Evolutionary conservation across 2,888 invertebrate species (phyloP), one percentile per base, ranked within the genome.

Genomic region (Euclidia mi): DNA sequence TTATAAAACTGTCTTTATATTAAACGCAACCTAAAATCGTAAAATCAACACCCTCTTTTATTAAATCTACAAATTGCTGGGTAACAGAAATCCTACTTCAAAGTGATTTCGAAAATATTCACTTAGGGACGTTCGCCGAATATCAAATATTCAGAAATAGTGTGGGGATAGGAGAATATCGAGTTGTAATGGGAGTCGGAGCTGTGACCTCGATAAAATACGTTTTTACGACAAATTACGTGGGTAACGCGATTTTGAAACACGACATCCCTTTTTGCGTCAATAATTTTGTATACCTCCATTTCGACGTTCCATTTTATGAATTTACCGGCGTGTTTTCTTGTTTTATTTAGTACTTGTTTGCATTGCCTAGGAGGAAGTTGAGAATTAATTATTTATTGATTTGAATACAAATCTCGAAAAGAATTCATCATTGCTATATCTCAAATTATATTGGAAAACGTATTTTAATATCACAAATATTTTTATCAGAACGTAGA

Each of bases 201-300:
- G 67, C 65, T 64, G 60, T 57, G 55, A 59, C 65, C 70, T 67
- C 79, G 71, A 44, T 84, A 83, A 86, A 86, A 78, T 71, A 76
- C 72, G 76, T 79, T 85, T 85, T 86, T 85, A 86, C 79, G 85
- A 78, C 79, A 77, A 85, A 84, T 85, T 86, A 83, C 76, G 51
- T 56, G 72, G 81, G 81, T 85, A 85, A 86, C 79, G 62, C 74
- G 82, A 84, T 85, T 84, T 83, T 68, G 74, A 76, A 77, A 77
- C 73, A 64, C 65, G 75, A 69, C 51, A 59, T 60, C 58, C 71
- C 45, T 47, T 56, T 70, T 61, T 65, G 51, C 59, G 40, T 49
- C 57, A 61, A 64, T 67, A 53, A 71, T 67, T 43, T 45, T 44
- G 40, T 44, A 18, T 43, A 38, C 35, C 48, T 37, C 12, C 52